Evolutionary conservation across 1,140 invertebrate genomes (phyloP), one percentile per base, ranked within the genome.

Genomic region (Heliconius himera): DNA sequence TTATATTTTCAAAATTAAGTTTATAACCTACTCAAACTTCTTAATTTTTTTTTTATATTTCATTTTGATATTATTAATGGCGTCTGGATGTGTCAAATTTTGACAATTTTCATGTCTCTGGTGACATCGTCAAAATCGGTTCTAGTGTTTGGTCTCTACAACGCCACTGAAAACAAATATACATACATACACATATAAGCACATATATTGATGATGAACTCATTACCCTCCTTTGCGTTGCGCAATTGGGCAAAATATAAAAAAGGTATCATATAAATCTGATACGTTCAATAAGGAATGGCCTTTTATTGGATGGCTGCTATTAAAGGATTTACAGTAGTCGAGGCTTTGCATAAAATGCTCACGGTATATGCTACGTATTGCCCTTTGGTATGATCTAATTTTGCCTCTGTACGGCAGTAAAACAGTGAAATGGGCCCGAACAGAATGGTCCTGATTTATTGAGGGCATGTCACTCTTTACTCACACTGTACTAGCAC

Each of bases 391-490:
- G 88, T 87, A 90, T 90, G 88, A 90, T 90, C 89, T 89, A 91
- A 92, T 90, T 92, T 90, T 89, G 88, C 90, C 87, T 88, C 89
- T 88, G 88, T 89, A 89, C 85, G 88, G 89, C 88, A 89, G 89
- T 92, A 92, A 90, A 92, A 90, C 87, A 88, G 80, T 84, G 89
- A 90, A 90, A 92, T 91, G 88, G 89, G 87, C 84, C 85, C 83
- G 88, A 91, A 91, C 88, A 90, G 90, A 91, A 91, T 86, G 87
- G 83, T 84, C 82, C 89, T 90, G 90, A 91, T 91, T 90, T 91
- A 91, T 90, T 82, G 88, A 85, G 88, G 87, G 79, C 86, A 82
- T 78, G 84, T 86, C 86, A 89, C 89, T 87, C 85, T 83, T 86
- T 87, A 84, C 88, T 84, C 83, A 86, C 88, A 46, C 41, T 46